Evolutionary conservation across 2,888 invertebrate genomes (phyloP), one percentile per base, ranked within the genome.

Genomic region (Synanthedon tipuliformis): DNA sequence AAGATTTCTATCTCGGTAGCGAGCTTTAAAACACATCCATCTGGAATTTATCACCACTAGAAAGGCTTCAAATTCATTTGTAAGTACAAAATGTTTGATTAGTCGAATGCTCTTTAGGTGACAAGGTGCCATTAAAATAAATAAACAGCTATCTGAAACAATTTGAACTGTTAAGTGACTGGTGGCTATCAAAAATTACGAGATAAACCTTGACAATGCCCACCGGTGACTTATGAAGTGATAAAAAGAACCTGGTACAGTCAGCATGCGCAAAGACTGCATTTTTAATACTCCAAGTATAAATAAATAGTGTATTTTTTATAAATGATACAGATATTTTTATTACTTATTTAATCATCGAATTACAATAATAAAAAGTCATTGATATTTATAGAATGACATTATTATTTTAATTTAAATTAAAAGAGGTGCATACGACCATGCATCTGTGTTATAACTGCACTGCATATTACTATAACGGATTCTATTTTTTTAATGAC

Each of bases 91-190:
- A 69, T 69, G 65, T 68, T 73, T 78, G 80, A 86, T 87, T 85
- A 84, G 75, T 78, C 79, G 82, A 83, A 81, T 82, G 82, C 78
- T 81, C 78, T 84, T 80, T 83, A 81, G 71, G 69, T 64, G 64
- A 63, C 69, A 61, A 71, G 71, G 69, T 69, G 68, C 81, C 81
- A 83, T 84, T 81, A 82, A 81, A 82, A 82, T 83, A 83, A 86
- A 85, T 82, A 84, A 81, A 78, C 71, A 68, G 69, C 76, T 74
- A 78, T 81, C 74, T 61, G 66, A 76, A 83, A 81, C 84, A 77
- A 82, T 84, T 80, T 77, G 72, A 78, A 81, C 85, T 84, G 86
- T 84, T 84, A 87, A 87, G 86, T 87, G 83, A 78, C 79, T 78
- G 66, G 75, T 75, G 78, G 71, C 76, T 85, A 87, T 87, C 87